Percentiles rank a stretch among this genome's conserved stretches.
Evolutionary conservation across 2,113 vertebrate species (phyloP).

Genomic region (Phylloscopus trochilus): DNA sequence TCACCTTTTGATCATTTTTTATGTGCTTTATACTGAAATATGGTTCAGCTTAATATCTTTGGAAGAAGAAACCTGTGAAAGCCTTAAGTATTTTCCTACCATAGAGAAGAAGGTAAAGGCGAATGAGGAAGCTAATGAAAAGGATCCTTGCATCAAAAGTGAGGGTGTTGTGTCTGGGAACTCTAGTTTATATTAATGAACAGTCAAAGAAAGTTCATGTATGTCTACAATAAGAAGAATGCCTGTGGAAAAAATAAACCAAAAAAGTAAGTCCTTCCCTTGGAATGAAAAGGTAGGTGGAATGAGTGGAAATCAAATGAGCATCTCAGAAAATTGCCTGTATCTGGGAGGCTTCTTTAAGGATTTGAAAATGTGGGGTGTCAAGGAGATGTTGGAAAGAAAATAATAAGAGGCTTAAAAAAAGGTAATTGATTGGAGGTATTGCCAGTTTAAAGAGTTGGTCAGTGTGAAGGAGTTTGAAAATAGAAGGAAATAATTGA

Average conservation of each 20-base stretch:
- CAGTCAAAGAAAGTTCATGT: not conserved
- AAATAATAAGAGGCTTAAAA: not conserved
- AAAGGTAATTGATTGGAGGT: not conserved
- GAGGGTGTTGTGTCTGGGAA: not conserved
- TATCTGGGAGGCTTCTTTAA: not conserved
- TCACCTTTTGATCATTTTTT: not conserved
- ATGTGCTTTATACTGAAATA: not conserved
- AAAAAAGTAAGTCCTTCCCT: not conserved
- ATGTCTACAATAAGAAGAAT: not conserved
- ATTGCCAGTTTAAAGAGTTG: not conserved
- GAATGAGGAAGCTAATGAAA: constrained; percentile 3
- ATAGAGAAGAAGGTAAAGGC: not conserved
- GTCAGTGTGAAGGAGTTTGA: not conserved
- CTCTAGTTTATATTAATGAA: not conserved
- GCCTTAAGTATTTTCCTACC: not conserved
- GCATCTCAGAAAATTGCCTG: not conserved
- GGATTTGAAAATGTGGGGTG: not conserved
- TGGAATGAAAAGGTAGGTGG: not conserved
- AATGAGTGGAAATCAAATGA: not conserved
- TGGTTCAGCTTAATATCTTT: not conserved
- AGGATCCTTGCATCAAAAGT: not conserved
- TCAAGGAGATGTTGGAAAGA: not conserved
- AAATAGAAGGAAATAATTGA: not conserved
- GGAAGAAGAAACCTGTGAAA: not conserved
- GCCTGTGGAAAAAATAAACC: not conserved